phyloP scores from a whole-genome alignment of 2,797 vertebrate genomes.

The Poecilia gillii region DNA sequence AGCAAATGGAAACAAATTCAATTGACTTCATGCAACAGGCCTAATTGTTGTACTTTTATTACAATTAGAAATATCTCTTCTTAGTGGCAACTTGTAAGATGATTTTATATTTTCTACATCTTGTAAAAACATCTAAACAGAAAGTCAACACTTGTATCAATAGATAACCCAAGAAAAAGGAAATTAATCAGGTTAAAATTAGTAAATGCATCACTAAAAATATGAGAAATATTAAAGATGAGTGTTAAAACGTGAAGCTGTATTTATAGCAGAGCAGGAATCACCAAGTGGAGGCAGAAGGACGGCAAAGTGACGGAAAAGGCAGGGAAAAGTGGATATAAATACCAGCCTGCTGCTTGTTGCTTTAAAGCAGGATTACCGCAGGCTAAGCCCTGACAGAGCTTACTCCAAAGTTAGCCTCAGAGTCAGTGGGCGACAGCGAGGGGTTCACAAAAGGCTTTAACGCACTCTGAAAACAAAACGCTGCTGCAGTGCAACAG shows the following conservation, averaged over 20 bases:
- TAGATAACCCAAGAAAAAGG: background rate
- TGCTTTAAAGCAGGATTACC: conserved; percentile 83
- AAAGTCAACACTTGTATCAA: background rate
- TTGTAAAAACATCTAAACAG: background rate
- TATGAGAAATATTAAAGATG: background rate
- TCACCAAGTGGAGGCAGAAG: conserved; percentile 21
- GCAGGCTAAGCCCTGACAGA: conserved; percentile 72
- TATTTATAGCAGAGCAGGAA: conserved; percentile 6
- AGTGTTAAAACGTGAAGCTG: background rate
- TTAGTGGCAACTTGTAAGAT: background rate
- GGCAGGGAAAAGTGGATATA: conserved; percentile 72
- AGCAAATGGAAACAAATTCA: too few species aligned
- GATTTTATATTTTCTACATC: background rate
- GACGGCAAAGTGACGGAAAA: conserved; percentile 32
- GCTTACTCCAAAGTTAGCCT: conserved; percentile 82
- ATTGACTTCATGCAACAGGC: too few species aligned
- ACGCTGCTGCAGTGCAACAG: conserved; percentile 40
- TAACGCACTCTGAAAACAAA: conserved; percentile 55
- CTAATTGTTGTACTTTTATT: background rate
- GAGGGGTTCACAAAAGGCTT: conserved; percentile 56
- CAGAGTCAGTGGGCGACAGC: conserved; percentile 69
- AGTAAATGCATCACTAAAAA: background rate
- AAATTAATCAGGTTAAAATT: background rate
- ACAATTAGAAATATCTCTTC: background rate
- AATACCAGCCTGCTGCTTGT: conserved; percentile 72